Percentiles rank a stretch among this genome's conserved stretches.
phyloP scores from a whole-genome alignment of 1,140 invertebrate species.

The Saxidomus purpurata region DNA sequence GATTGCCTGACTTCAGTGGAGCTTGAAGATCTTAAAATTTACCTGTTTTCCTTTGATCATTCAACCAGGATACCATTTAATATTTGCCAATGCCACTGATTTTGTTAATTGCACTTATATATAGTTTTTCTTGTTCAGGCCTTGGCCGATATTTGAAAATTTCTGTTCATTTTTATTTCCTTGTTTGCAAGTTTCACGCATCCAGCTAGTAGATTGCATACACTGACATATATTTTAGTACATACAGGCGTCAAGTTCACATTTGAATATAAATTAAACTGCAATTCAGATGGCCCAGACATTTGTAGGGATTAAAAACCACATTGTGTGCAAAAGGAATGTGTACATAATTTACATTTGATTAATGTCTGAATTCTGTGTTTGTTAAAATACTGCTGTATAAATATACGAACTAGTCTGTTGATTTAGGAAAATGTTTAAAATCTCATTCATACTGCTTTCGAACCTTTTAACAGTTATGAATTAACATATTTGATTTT shows the following conservation, averaged over 20 bases:
- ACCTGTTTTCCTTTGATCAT: slow-evolving; percentile 2
- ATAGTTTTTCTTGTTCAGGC: not conserved
- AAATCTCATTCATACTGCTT: not conserved
- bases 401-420: not conserved
- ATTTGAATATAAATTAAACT: slow-evolving; percentile 1
- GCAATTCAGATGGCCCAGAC: not conserved
- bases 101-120: not conserved
- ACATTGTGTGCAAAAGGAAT: slow-evolving; percentile 10
- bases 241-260: too few relatives aligned
- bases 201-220: too few relatives aligned
- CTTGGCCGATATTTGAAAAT: not conserved
- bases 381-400: slow-evolving; percentile 20
- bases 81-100: not conserved
- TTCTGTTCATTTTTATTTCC: not conserved
- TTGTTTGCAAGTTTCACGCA: not conserved
- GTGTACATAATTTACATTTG: slow-evolving; percentile 20
- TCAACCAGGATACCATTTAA: not conserved
- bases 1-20: not conserved
- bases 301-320: not conserved
- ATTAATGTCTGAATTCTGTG: slow-evolving; percentile 7
- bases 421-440: not conserved
- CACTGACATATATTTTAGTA: too few relatives aligned
- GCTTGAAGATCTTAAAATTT: not conserved
- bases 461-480: not conserved
- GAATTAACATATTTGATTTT: not conserved